A percentile compares a stretch with the other conserved stretches of the same genome.
Conservation (phyloP, 2,113 vertebrate species). For the Myodes glareolus region DNA sequence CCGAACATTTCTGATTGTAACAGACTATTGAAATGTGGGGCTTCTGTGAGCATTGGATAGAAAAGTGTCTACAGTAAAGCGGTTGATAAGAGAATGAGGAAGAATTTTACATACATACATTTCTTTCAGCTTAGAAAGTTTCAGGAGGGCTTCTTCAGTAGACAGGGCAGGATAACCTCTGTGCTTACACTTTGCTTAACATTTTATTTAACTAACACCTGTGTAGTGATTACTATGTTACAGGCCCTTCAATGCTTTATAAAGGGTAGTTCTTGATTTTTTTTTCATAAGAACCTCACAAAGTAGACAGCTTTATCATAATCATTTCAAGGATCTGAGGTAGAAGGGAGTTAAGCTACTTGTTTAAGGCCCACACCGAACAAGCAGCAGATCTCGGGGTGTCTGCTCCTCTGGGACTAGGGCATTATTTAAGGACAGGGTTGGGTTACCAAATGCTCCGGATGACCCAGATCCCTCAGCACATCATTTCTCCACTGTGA, state of each 20-base stretch:
- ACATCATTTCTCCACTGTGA: background rate
- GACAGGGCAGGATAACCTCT: background rate
- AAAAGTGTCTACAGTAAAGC: background rate
- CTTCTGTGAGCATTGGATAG: background rate
- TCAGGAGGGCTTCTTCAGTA: background rate
- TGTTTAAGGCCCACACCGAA: background rate
- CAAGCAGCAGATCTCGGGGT: background rate
- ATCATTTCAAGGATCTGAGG: background rate
- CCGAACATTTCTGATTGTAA: background rate
- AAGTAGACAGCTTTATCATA: background rate
- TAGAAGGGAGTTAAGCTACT: background rate
- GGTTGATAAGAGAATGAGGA: background rate
- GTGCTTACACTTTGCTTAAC: background rate
- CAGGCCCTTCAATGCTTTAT: background rate
- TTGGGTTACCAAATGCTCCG: background rate
- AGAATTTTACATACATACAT: background rate
- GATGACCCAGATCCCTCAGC: background rate
- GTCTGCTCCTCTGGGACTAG: background rate
- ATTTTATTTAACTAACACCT: background rate
- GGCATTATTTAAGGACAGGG: background rate
- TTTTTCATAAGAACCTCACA: background rate
- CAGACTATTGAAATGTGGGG: background rate
- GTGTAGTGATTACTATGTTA: background rate
- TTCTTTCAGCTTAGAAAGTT: background rate
- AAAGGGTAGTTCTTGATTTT: background rate